Evolutionary conservation across 2,888 invertebrate species (phyloP), one percentile per base, ranked within the genome.

Genomic region (Punctoribates punctum): DNA sequence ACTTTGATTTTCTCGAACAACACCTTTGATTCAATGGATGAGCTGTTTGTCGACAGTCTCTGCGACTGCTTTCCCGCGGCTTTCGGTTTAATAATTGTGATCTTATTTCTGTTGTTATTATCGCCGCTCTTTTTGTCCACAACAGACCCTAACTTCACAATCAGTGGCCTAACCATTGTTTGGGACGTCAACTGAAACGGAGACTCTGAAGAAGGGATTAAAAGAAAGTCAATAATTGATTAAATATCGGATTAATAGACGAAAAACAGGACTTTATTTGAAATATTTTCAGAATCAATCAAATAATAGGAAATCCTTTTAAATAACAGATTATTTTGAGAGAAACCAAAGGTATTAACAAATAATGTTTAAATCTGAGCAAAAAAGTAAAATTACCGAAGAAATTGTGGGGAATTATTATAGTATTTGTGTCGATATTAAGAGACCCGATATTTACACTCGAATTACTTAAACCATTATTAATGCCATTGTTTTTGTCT

Each of bases 361-460:
- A n/a, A n/a, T n/a, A n/a, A n/a, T n/a, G n/a, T n/a, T n/a, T 25
- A 20, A n/a, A n/a, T 48, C 3, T 4, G 54, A 60, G 1, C 13
- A 27, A 20, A 29, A 17, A 1, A n/a, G n/a, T n/a, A n/a, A n/a
- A n/a, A 42, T 48, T 72, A 72, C 72, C 72, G 72, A 72, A 72
- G 27, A 72, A 27, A n/a, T 72, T 72, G 11, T 72, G 42, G 6
- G 72, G 72, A 46, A 72, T 72, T 46, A 72, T 72, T 0, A 72
- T 48, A 72, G 72, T 72, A 48, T 72, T 72, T 4, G 46, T 48
- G 48, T 72, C 72, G 25, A 72, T 48, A 48, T 72, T 72, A 60
- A 29, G 27, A 5, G 1, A 27, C 1, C 23, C 17, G 60, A 60
- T 60, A 60, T 60, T 60, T 11, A 60, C 60, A 27, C 29, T 23